Conservation (phyloP, 2,888 invertebrate genomes). For the Oscheius sp. region DNA sequence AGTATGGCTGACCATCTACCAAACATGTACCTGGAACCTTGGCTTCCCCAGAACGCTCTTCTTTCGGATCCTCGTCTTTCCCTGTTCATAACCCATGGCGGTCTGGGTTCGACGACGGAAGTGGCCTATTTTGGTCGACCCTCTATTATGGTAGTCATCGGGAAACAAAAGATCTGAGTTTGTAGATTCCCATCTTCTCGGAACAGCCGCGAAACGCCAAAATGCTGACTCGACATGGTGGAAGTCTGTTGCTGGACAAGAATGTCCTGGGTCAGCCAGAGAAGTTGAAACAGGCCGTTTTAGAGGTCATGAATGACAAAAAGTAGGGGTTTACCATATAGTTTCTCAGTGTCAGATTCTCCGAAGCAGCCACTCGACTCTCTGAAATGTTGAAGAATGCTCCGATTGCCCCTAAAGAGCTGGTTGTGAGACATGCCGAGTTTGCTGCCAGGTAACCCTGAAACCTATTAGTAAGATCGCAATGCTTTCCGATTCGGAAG, state of each 20-base stretch:
- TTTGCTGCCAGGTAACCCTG: conserved; percentile 23
- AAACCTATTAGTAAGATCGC: not conserved
- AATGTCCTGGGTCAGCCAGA: conserved; percentile 35
- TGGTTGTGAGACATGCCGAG: conserved; percentile 29
- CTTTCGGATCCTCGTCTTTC: conserved; percentile 38
- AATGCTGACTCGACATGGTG: conserved; percentile 47
- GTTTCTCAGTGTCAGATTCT: not conserved
- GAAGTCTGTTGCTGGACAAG: conserved; percentile 40
- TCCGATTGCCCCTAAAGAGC: conserved; percentile 25
- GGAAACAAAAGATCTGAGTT: not conserved
- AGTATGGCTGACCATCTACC: conserved; percentile 31
- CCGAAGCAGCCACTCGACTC: conserved; percentile 8
- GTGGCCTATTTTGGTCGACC: conserved; percentile 37
- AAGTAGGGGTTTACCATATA: not conserved
- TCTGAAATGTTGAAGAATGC: conserved; percentile 21
- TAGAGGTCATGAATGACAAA: not conserved
- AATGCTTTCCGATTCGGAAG: conserved; percentile 11
- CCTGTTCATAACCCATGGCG: conserved; percentile 37
- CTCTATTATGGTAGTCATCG: conserved; percentile 23
- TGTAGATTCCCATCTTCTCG: conserved; percentile 46
- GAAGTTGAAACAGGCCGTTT: conserved; percentile 31
- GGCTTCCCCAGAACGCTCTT: conserved; percentile 59
- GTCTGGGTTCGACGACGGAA: conserved; percentile 36
- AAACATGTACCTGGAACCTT: conserved; percentile 50
- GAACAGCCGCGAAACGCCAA: conserved; percentile 48